phyloP scores from a whole-genome alignment of 2,888 invertebrate genomes.

The Parnassius apollo region DNA sequence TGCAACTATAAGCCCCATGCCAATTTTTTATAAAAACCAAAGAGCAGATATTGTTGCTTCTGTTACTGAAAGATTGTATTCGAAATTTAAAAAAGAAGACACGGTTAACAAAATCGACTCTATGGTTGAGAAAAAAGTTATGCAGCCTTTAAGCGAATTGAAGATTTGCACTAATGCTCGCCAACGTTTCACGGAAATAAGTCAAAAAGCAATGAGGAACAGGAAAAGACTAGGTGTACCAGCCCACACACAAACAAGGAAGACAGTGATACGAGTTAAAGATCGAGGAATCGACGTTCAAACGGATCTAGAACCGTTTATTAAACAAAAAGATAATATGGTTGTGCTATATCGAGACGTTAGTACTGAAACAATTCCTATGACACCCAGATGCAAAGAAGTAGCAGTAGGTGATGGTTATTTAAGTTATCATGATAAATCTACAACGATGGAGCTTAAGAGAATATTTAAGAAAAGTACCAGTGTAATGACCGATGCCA shows the following conservation, averaged over 20 bases:
- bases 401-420: conserved; percentile 63
- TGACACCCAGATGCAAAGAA: conserved; percentile 74
- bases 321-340: conserved; percentile 51
- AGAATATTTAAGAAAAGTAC: conserved; percentile 54
- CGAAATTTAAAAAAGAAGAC: conserved; percentile 79
- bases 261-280: conserved; percentile 74
- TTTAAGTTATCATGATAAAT: conserved; percentile 52
- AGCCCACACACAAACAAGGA: conserved; percentile 81
- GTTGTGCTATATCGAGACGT: conserved; percentile 56
- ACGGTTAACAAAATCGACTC: conserved; percentile 64
- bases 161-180: conserved; percentile 82
- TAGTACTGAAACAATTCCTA: conserved; percentile 64
- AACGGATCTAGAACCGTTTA: conserved; percentile 71
- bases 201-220: conserved; percentile 80
- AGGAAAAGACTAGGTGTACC: conserved; percentile 74
- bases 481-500: conserved; percentile 62
- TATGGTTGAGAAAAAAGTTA: conserved; percentile 62
- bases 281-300: conserved; percentile 80
- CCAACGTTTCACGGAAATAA: conserved; percentile 79
- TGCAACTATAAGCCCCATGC: conserved; percentile 46
- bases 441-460: conserved; percentile 57
- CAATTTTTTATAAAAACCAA: conserved; percentile 70
- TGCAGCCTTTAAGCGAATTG: conserved; percentile 75
- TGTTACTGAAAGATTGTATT: conserved; percentile 85
- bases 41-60: conserved; percentile 86